These are phyloP conservation scores for Xanthia icteritia DNA, from an alignment of 2,888 invertebrate species.

Conservation along the genomic window DNA sequence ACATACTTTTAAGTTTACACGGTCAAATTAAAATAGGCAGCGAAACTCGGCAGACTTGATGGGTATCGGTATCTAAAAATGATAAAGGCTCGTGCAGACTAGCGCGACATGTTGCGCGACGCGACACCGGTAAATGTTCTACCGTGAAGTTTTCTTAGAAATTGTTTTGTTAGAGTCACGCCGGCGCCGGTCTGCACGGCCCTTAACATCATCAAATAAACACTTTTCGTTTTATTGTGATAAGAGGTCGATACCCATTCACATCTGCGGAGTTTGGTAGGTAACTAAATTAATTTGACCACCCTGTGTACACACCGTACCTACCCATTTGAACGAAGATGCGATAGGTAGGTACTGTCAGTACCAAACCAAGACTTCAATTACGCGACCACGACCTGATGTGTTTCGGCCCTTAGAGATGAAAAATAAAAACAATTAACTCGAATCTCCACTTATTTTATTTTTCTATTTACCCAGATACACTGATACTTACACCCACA, in stretches of 20 bases:
- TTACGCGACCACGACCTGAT: background rate
- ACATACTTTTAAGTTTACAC: background rate
- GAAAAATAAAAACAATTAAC: slow-evolving; percentile 1
- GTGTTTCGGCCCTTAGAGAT: background rate
- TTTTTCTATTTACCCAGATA: slow-evolving; percentile 47
- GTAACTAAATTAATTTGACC: background rate
- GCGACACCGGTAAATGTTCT: no score
- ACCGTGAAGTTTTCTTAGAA: no score
- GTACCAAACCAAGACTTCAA: background rate
- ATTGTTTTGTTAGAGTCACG: no score
- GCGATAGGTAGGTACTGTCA: background rate
- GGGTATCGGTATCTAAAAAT: background rate
- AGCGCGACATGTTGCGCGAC: no score
- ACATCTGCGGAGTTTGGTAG: background rate
- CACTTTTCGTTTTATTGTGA: background rate
- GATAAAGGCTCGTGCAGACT: background rate
- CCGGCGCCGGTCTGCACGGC: no score
- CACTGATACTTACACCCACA: slow-evolving; percentile 8
- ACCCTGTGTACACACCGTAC: no score
- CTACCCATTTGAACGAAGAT: background rate
- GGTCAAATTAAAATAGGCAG: background rate
- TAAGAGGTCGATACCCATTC: background rate
- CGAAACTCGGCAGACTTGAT: background rate
- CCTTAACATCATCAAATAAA: background rate
- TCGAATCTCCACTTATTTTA: slow-evolving; percentile 45